Conservation (phyloP, 2,888 invertebrate species). For the Leptura quadrifasciata region DNA sequence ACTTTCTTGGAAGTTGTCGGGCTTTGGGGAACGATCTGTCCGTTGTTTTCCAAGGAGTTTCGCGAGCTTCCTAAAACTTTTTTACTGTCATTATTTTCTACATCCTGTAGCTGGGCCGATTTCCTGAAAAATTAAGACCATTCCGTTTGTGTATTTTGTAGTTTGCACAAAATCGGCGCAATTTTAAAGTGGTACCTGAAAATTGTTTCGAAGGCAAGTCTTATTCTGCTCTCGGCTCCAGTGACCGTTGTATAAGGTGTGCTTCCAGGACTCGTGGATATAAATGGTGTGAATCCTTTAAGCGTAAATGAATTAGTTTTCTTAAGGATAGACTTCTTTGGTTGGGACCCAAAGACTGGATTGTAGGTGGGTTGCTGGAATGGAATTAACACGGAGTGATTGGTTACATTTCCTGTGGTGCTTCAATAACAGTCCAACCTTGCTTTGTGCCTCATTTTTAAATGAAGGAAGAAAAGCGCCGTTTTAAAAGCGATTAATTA, state of each 20-base stretch:
- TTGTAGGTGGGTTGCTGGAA: slow-evolving; percentile 73
- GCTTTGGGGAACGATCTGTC: slow-evolving; percentile 76
- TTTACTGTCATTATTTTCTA: slow-evolving; percentile 75
- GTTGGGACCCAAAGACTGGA: slow-evolving; percentile 70
- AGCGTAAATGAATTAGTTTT: slow-evolving; percentile 92
- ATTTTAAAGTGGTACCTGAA: slow-evolving; percentile 77
- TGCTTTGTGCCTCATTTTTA: too few relatives aligned
- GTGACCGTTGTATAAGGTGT: slow-evolving; percentile 90
- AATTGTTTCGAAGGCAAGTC: slow-evolving; percentile 93
- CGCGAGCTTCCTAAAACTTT: slow-evolving; percentile 66
- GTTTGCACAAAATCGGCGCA: too few relatives aligned
- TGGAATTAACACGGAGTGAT: background rate
- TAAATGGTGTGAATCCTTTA: slow-evolving; percentile 76
- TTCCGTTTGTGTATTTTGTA: background rate
- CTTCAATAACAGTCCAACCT: too few relatives aligned
- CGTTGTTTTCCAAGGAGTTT: slow-evolving; percentile 66
- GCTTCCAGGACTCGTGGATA: slow-evolving; percentile 77
- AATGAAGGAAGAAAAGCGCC: too few relatives aligned
- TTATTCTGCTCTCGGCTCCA: slow-evolving; percentile 90
- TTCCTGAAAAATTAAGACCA: slow-evolving; percentile 73
- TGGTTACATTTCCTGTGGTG: too few relatives aligned
- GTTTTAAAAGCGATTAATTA: too few relatives aligned
- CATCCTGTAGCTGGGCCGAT: slow-evolving; percentile 90
- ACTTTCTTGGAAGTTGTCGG: slow-evolving; percentile 91
- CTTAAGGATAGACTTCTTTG: slow-evolving; percentile 93